Base-by-base conservation (phyloP, 2,888 invertebrate genomes). In the Neoascia interrupta region DNA sequence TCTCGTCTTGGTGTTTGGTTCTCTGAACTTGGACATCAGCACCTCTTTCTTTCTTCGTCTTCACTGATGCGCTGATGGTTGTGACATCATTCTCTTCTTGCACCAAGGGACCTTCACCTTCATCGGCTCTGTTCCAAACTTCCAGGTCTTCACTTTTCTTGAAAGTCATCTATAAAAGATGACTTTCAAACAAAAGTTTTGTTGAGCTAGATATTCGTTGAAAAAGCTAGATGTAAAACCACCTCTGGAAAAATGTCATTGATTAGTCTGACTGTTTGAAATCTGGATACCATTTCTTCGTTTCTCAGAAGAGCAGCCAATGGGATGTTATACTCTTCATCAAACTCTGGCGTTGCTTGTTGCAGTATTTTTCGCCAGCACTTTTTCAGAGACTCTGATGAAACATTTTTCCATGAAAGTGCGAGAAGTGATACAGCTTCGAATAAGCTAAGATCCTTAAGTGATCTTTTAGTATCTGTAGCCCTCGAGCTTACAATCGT, bases 381-480 rank as follows among this genome's bases (percentile, higher is more conserved):
- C n/a, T n/a, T n/a, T n/a, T n/a, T n/a, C n/a, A n/a, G n/a, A n/a
- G n/a, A n/a, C 41, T 19, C 41, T 47, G 11, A 13, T 47, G 28
- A 47, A 47, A 28, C 10, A 11, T 28, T 47, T 47, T 47, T 26
- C 41, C 41, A 41, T 41, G 41, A 41, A 41, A 41, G 4, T 34
- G 51, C 51, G 34, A 51, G 28, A 51, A 16, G 51, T 31, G 51
- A 28, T 49, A 49, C 49, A 49, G 49, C 31, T 49, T 49, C 49
- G 49, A 31, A 49, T 49, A 49, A 49, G 51, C 31, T 51, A 1
- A 51, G 34, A 18, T 51, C 31, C 34, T 31, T 34, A 31, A 31
- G n/a, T 34, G 0, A 51, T 51, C 16, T 4, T 51, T 3, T 51
- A 51, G 31, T 16, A 51, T 31, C 31, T 28, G 26, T 49, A 49